These are phyloP conservation scores for Sebastes minor DNA, from an alignment of 2,797 vertebrate genomes.

Conservation along the genomic window DNA sequence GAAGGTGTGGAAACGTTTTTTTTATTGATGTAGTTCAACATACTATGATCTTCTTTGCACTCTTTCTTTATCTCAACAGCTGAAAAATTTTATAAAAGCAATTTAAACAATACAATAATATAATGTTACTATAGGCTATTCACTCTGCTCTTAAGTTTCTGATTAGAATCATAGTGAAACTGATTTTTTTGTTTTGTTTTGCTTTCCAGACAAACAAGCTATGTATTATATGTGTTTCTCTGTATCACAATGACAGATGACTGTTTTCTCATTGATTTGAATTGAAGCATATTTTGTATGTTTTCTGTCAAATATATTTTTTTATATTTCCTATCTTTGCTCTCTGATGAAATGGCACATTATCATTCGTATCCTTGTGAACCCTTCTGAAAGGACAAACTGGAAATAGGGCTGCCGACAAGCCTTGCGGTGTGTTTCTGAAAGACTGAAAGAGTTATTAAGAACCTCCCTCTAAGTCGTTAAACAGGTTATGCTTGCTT, in stretches of 20 bases:
- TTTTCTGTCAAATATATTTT: conserved; percentile 43
- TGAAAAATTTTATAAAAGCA: background rate
- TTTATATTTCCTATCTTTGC: conserved; percentile 13
- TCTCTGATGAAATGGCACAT: background rate
- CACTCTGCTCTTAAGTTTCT: background rate
- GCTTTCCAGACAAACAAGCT: background rate
- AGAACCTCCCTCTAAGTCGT: background rate
- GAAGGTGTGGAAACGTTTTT: background rate
- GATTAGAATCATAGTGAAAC: background rate
- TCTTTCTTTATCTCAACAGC: background rate
- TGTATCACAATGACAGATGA: background rate
- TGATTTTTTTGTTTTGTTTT: background rate
- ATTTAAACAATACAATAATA: background rate
- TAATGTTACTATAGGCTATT: background rate
- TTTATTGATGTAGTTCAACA: background rate
- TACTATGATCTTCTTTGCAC: background rate
- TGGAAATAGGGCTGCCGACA: background rate
- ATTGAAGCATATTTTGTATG: background rate
- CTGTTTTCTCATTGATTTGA: background rate
- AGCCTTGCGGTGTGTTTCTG: background rate
- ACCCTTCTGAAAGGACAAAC: background rate
- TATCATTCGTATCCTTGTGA: background rate
- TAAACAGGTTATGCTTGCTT: background rate
- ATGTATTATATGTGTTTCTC: background rate
- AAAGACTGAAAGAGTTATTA: background rate